Conservation (phyloP, 2,888 invertebrate species). For the Malthinus seriepunctatus region DNA sequence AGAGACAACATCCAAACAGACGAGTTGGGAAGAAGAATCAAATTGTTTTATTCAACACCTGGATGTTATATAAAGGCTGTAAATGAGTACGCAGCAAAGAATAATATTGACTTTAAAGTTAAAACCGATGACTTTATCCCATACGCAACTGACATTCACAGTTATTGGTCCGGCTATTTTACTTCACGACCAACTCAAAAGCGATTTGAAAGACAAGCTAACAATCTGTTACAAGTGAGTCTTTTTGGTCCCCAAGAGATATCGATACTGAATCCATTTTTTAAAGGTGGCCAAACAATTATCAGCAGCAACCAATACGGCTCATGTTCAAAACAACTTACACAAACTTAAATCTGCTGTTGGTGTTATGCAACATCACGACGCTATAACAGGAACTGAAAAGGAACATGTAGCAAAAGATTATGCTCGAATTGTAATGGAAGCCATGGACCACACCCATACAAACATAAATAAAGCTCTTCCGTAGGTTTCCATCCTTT, state of each 20-base stretch:
- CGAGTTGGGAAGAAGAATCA: conserved; percentile 55
- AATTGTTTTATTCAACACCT: conserved; percentile 81
- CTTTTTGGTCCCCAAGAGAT: too few relatives aligned
- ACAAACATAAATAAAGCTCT: conserved; percentile 3
- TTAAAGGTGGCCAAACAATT: conserved; percentile 71
- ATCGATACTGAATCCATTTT: too few relatives aligned
- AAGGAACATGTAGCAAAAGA: conserved; percentile 84
- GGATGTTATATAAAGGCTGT: conserved; percentile 78
- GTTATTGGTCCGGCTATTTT: conserved; percentile 77
- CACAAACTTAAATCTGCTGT: conserved; percentile 67
- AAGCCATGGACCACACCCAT: conserved; percentile 64
- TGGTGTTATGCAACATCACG: conserved; percentile 90
- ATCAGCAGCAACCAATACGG: conserved; percentile 56
- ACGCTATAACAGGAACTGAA: conserved; percentile 84
- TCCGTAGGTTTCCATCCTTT: conserved; percentile 10
- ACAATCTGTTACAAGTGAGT: conserved; percentile 60
- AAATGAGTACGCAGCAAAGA: conserved; percentile 51
- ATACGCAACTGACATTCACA: conserved; percentile 65
- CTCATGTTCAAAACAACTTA: conserved; percentile 51
- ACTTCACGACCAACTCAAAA: conserved; percentile 63
- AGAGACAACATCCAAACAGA: background rate
- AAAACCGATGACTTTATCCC: conserved; percentile 69
- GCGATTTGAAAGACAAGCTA: conserved; percentile 56
- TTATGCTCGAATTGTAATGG: conserved; percentile 74
- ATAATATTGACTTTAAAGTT: conserved; percentile 41